Base-by-base conservation (phyloP, 2,797 vertebrate species). In the Heterohyrax brucei region DNA sequence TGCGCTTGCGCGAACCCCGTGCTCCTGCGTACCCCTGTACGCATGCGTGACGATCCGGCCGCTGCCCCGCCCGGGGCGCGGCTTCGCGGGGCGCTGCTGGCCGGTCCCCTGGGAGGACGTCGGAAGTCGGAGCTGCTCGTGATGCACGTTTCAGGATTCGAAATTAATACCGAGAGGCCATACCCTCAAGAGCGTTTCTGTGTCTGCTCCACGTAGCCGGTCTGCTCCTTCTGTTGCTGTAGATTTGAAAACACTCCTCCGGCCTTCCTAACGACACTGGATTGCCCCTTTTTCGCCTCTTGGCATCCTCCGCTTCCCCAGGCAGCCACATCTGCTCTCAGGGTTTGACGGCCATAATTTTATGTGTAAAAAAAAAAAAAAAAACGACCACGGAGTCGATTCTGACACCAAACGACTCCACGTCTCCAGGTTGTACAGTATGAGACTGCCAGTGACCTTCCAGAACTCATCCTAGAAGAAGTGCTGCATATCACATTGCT, bases 71-170 rank as follows among this genome's bases (percentile, higher is more conserved):
- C 24, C 3, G 3, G 53, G 16, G 1, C 7, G 6, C 28, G 0
- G 0, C 1, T 10, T 2, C 1, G 26, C n/a, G 0, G 4, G 33
- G 7, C 1, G 22, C 0, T 0, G 3, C 0, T 44, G 0, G 0
- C 0, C 6, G 1, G 1, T 9, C 1, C 5, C 2, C 0, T 13
- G 53, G 0, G 16, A 44, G 5, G 0, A 0, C 1, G 3, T 50
- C 7, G 10, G 14, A 7, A 33, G 16, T 73, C 24, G 6, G 30
- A 68, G 12, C 12, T 10, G 28, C 30, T 12, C 10, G 30, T n/a
- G 64, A 13, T n/a, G 4, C 9, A 5, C 16, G 26, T 28, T 8
- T 64, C 62, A 64, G 9, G 16, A 39, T 72, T 64, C 68, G n/a
- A 21, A 33, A n/a, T 26, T 72, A n/a, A 19, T 1, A 28, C 16